Evolutionary conservation across 2,888 invertebrate species (phyloP).

Genomic region (Conus canariensis): DNA sequence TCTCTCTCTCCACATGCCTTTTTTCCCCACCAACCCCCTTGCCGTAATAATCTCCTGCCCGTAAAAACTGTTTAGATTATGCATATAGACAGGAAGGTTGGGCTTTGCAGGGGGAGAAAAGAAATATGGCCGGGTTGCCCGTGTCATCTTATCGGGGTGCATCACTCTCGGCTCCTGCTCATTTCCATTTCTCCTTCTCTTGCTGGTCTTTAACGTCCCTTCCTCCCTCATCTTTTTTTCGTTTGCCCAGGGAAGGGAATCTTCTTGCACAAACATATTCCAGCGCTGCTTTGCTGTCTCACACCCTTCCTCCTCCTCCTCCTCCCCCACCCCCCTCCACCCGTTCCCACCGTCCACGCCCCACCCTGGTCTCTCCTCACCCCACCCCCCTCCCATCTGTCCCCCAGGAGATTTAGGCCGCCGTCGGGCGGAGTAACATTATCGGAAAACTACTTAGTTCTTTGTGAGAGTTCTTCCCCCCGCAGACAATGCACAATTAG

Average conservation of each 20-base stretch:
- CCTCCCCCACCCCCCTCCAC: too few relatives aligned
- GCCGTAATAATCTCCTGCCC: neutral
- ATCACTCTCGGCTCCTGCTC: neutral
- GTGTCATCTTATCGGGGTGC: slow-evolving; percentile 26
- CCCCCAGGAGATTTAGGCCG: neutral
- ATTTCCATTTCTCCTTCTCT: slow-evolving; percentile 25
- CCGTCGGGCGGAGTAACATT: slow-evolving; percentile 20
- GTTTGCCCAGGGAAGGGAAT: slow-evolving; percentile 1
- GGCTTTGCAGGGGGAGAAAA: slow-evolving; percentile 13
- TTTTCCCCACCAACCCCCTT: neutral
- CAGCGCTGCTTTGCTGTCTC: neutral
- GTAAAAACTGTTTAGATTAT: slow-evolving; percentile 27
- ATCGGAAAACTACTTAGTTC: slow-evolving; percentile 34
- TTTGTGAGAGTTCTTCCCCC: neutral
- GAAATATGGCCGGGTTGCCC: slow-evolving; percentile 5
- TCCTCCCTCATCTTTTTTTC: slow-evolving; percentile 27
- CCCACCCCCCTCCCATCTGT: too few relatives aligned
- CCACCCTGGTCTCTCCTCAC: too few relatives aligned
- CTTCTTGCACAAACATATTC: slow-evolving; percentile 8
- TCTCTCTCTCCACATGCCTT: neutral
- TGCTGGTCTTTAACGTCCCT: slow-evolving; percentile 29
- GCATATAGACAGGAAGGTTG: slow-evolving; percentile 30
- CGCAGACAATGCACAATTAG: slow-evolving; percentile 32
- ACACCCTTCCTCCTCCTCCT: too few relatives aligned
- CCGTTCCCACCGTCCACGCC: too few relatives aligned